Base-by-base conservation (phyloP, 2,888 invertebrate species). In the Tachina grossa region DNA sequence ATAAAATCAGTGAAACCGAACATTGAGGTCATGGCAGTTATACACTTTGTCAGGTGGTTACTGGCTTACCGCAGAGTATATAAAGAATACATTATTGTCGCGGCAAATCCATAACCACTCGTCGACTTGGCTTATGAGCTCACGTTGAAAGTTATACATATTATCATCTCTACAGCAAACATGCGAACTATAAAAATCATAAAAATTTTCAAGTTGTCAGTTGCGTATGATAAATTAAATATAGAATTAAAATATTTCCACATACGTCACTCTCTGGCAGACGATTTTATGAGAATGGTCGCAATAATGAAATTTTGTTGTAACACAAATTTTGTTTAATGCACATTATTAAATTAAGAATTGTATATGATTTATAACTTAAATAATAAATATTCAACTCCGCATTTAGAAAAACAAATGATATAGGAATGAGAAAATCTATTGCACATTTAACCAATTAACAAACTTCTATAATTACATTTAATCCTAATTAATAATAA, bases 171-270 rank as follows among this genome's bases (percentile, higher is more conserved):
- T 9, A 9, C 5, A 39, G 5, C 1, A 57, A 57, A 31, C 2
- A n/a, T 41, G 49, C 49, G 47, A 66, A 14, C 14, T 13, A 68
- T 39, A n/a, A n/a, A 47, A 47, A 47, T 14, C 16, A 55, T 66
- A 65, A 47, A 72, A 65, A 11, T n/a, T 53, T 55, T 22, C 1
- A 39, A 63, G 6, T 65, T 65, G 55, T 63, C 63, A 72, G 22
- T 1, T 49, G 39, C 39, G 55, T 79, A 72, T 72, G 78, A 79
- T 63, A 63, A 53, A 79, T 79, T 9, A 41, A 3, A 5, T 4
- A 31, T 11, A 49, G 13, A 45, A 69, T 66, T 41, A 63, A 72
- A 65, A 65, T 57, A 41, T 41, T 61, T 72, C 6, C 79, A n/a
- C 71, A 65, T 72, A 19, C 55, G 71, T 63, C 45, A 31, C 45